phyloP scores from a whole-genome alignment of 2,888 invertebrate genomes.

The Lithosia quadra region DNA sequence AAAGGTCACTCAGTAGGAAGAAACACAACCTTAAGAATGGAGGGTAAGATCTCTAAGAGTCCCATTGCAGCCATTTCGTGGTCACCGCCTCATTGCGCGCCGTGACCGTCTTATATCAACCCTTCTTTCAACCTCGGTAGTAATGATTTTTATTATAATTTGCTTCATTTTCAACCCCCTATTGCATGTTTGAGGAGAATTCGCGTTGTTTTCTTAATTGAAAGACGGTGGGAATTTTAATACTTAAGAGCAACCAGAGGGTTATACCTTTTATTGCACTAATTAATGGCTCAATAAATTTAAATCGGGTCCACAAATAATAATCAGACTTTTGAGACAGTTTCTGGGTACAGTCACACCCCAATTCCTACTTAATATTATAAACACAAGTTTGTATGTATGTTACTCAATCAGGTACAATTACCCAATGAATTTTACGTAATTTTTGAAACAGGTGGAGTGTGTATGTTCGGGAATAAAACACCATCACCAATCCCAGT shows the following conservation, averaged over 20 bases:
- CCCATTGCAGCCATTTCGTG: conserved; percentile 32
- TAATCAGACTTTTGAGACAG: not conserved
- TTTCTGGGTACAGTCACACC: not conserved
- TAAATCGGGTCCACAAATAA: not conserved
- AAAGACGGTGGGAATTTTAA: not conserved
- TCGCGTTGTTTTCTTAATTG: conserved; percentile 13
- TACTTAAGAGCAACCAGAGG: not conserved
- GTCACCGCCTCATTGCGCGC: conserved; percentile 26
- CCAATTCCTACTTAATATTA: not conserved
- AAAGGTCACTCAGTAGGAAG: not conserved
- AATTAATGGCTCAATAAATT: not conserved
- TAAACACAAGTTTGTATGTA: not conserved
- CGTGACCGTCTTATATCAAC: conserved; percentile 29
- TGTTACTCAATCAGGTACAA: too few relatives aligned
- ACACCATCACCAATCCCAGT: too few relatives aligned
- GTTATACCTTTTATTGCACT: not conserved
- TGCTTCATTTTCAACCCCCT: conserved; percentile 18
- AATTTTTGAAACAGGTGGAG: too few relatives aligned
- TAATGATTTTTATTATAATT: conserved; percentile 46
- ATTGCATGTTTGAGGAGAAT: conserved; percentile 16
- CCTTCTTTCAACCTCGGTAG: conserved; percentile 34
- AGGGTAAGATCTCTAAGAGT: conserved; percentile 21
- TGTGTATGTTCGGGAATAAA: too few relatives aligned
- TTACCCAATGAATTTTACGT: too few relatives aligned
- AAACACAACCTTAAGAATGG: not conserved